Evolutionary conservation across 2,797 vertebrate genomes (phyloP), one percentile per base, ranked within the genome.

Genomic region (Sternarchorhynchus goeldii): DNA sequence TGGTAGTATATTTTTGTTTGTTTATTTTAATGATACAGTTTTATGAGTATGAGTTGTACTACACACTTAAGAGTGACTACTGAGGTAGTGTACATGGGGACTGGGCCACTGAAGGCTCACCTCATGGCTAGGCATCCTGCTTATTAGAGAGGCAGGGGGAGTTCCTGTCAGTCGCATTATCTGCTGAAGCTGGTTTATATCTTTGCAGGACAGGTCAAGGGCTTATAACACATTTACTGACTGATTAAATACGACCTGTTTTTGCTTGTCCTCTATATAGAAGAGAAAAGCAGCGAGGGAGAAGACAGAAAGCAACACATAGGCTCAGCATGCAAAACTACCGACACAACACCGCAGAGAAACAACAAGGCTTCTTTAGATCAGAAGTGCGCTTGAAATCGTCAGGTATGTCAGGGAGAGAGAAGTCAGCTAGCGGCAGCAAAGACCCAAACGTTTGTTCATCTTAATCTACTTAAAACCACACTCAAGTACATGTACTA

Each of bases 141-240:
- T 98, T 95, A 98, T 97, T 93, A 99, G 95, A 90, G 96, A 95
- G 76, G 95, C 94, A 90, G 98, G 96, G 91, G 97, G 98, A 60
- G 96, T 99, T 94, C 98, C 97, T 90, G 97, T 99, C 93, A 99
- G 95, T 89, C 97, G 96, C 96, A 99, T 98, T 93, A 99, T 99
- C 95, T 99, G 97, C 93, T 98, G 98, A 93, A 99, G 97, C 92
- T 99, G 97, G 96, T 99, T 99, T 97, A 99, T 99, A 95, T 99
- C 98, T 99, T 96, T 91, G 89, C 85, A 90, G 92, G 93, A 94
- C 91, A 76, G 87, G 97, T 98, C 95, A 99, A 99, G 96, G 96
- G 93, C 92, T 95, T 94, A 94, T 91, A 93, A 94, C 87, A 81
- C 84, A 75, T 89, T 89, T 88, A 91, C 86, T 83, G 86, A 75